phyloP scores from a whole-genome alignment of 2,888 invertebrate species.

The Tipula vernalis region DNA sequence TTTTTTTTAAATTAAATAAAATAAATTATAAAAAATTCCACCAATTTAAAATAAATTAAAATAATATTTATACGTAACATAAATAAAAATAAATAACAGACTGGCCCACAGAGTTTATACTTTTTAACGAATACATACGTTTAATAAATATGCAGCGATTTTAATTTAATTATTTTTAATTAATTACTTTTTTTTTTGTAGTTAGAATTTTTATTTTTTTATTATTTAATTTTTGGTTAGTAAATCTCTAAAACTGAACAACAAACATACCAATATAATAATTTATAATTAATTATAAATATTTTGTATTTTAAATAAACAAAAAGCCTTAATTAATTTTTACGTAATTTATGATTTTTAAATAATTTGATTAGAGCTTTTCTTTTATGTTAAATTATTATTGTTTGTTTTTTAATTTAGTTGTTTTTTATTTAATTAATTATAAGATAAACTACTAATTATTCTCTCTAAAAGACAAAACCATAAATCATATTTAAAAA shows the following conservation, averaged over 20 bases:
- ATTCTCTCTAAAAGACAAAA: neutral
- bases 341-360: neutral
- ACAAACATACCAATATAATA: conserved; percentile 4
- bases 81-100: neutral
- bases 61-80: neutral
- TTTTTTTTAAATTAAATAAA: neutral
- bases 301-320: neutral
- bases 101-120: neutral
- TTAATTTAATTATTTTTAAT: neutral
- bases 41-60: neutral
- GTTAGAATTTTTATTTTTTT: neutral
- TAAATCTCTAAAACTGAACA: neutral
- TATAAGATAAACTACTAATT: neutral
- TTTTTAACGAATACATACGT: neutral
- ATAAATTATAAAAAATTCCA: neutral
- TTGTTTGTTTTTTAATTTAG: neutral
- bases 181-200: neutral
- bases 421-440: neutral
- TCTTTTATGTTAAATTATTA: neutral
- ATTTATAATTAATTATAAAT: neutral
- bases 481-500: neutral
- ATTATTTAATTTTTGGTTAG: neutral
- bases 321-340: neutral
- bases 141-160: neutral
- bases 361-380: neutral